These are phyloP conservation scores for Archips xylosteana DNA, from an alignment of 2,888 invertebrate species.

Conservation along the genomic window DNA sequence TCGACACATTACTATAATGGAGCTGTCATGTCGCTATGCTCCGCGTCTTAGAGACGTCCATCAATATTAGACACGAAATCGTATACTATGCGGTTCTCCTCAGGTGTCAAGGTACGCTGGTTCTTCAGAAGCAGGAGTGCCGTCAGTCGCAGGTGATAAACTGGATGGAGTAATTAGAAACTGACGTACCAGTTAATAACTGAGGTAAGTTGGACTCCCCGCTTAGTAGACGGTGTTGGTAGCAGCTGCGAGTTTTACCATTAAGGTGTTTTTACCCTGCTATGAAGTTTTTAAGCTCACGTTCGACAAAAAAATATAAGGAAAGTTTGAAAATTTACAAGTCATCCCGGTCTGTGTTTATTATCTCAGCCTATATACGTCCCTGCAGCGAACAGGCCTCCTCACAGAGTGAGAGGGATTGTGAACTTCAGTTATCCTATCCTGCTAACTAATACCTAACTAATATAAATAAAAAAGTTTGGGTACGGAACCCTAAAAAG, in stretches of 20 bases:
- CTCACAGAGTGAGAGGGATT: no score
- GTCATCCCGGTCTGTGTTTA: background rate
- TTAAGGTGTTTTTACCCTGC: slow-evolving; percentile 3
- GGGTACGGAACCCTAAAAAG: no score
- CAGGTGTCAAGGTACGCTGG: slow-evolving; percentile 55
- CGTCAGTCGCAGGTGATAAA: slow-evolving; percentile 83
- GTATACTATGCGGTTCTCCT: slow-evolving; percentile 40
- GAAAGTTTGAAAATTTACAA: background rate
- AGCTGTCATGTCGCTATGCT: slow-evolving; percentile 70
- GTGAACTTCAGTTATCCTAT: no score
- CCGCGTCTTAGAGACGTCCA: slow-evolving; percentile 57
- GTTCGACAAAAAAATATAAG: background rate
- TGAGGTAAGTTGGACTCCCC: slow-evolving; percentile 72
- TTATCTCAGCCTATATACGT: background rate
- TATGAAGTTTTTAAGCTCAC: background rate
- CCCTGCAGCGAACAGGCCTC: no score
- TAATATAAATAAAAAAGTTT: no score
- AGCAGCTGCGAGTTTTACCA: slow-evolving; percentile 18
- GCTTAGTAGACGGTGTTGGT: slow-evolving; percentile 37
- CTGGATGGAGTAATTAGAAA: slow-evolving; percentile 81
- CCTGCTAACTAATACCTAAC: no score
- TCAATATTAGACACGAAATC: slow-evolving; percentile 47
- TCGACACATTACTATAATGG: slow-evolving; percentile 67
- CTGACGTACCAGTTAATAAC: slow-evolving; percentile 77
- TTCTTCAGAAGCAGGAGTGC: slow-evolving; percentile 55